A percentile compares a stretch with the other conserved stretches of the same genome.
phyloP scores from a whole-genome alignment of 2,888 invertebrate genomes.

The Dicyrtoma fusca region DNA sequence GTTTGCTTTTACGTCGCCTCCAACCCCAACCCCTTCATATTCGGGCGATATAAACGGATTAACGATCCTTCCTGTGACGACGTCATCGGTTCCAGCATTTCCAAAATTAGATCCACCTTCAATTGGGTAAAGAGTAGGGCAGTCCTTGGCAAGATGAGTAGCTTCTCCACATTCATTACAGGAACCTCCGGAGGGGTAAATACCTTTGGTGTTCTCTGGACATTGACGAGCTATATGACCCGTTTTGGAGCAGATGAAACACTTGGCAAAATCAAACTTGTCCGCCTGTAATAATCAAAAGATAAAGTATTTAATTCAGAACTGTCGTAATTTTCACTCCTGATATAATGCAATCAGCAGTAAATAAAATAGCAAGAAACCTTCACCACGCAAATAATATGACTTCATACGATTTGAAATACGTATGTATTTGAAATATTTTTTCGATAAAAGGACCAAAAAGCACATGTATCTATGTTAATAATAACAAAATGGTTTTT shows the following conservation, averaged over 20 bases:
- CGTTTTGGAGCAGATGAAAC: conserved; percentile 84
- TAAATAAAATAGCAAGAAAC: too few species aligned
- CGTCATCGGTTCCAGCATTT: conserved; percentile 59
- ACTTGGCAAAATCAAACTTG: conserved; percentile 79
- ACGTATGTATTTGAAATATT: too few species aligned
- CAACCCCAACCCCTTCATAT: conserved; percentile 40
- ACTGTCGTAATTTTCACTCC: too few species aligned
- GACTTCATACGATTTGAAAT: too few species aligned
- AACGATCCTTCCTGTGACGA: conserved; percentile 38
- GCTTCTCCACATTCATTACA: conserved; percentile 84
- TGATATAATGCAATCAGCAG: too few species aligned
- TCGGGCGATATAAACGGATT: conserved; percentile 49
- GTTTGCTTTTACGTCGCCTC: background rate
- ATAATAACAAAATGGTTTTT: too few species aligned
- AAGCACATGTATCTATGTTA: too few species aligned
- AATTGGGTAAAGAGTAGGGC: conserved; percentile 63
- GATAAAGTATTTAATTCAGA: too few species aligned
- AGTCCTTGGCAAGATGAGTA: conserved; percentile 80
- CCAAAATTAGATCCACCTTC: conserved; percentile 51
- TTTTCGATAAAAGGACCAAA: too few species aligned
- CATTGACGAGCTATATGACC: conserved; percentile 88
- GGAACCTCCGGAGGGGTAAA: conserved; percentile 83
- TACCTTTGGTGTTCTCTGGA: conserved; percentile 82
- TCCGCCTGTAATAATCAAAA: conserved; percentile 60
- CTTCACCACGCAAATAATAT: too few species aligned